These are phyloP conservation scores for Diaprepes abbreviatus DNA, from an alignment of 2,888 invertebrate genomes.

Conservation along the genomic window DNA sequence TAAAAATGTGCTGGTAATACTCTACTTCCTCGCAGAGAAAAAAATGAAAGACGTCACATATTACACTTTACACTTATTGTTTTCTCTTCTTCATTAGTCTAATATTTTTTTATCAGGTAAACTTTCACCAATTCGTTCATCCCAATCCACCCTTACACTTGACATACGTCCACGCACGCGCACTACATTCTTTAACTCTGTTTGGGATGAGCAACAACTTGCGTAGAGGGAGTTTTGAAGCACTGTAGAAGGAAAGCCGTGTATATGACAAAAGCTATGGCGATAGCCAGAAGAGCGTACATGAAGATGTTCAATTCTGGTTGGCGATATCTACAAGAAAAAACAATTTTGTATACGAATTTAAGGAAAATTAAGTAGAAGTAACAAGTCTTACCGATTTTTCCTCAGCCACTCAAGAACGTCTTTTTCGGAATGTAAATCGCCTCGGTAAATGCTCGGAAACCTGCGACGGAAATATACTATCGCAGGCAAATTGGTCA, in stretches of 20 bases:
- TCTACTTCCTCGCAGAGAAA: too few relatives aligned
- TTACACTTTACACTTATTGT: too few relatives aligned
- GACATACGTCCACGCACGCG: slow-evolving; percentile 7
- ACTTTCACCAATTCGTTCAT: neutral
- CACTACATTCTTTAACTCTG: slow-evolving; percentile 63
- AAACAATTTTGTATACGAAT: neutral
- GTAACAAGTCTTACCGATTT: slow-evolving; percentile 80
- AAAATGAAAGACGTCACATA: too few relatives aligned
- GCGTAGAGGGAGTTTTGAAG: slow-evolving; percentile 81
- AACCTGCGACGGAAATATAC: slow-evolving; percentile 93
- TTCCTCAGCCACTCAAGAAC: slow-evolving; percentile 94
- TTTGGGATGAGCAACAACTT: slow-evolving; percentile 73
- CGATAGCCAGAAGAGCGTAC: slow-evolving; percentile 91
- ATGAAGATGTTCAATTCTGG: slow-evolving; percentile 94
- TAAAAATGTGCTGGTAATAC: too few relatives aligned
- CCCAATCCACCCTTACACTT: neutral
- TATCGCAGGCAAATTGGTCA: slow-evolving; percentile 89
- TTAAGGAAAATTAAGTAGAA: too few relatives aligned
- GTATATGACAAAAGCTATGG: slow-evolving; percentile 88
- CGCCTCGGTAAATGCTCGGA: slow-evolving; percentile 93
- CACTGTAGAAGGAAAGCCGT: slow-evolving; percentile 92
- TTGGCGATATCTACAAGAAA: slow-evolving; percentile 79
- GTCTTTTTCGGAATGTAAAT: slow-evolving; percentile 85
- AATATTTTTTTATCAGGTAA: neutral
- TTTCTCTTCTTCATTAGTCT: too few relatives aligned